Base-by-base conservation (phyloP, 1,140 invertebrate species). In the Rhopalosiphum padi region DNA sequence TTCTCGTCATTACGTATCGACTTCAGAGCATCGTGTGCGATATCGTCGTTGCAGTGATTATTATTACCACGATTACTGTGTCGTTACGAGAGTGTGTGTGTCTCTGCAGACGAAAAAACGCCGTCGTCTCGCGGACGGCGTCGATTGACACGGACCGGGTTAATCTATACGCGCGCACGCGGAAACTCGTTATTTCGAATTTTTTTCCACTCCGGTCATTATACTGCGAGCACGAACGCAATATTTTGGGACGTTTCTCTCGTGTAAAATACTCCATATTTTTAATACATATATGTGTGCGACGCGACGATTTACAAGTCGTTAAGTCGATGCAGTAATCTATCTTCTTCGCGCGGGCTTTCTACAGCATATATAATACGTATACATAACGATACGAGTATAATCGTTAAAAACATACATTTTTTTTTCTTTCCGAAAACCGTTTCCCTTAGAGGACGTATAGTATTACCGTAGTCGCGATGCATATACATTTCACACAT, bases 91-190 rank as follows among this genome's bases (percentile, higher is more conserved):
- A 9, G 43, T 41, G 41, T 41, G 41, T 41, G 9, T 46, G 9
- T 9, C 46, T 35, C 11, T 87, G 86, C 48, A 22, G 48, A 51
- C 48, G 88, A 55, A 55, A 55, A 41, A 53, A 89, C 35, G 21
- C 3, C 21, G 46, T 89, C 87, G 87, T 89, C 46, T 35, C 21
- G 22, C 46, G 48, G 11, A 15, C 48, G 8, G 88, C 1, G 88
- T 53, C n/a, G 88, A 89, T 89, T 89, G 88, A 89, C 88, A 55
- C 51, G 88, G 41, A 35, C 88, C 88, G 88, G 51, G 88, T 55
- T 89, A 89, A 89, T 89, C 22, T 89, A 22, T 23, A 35, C 51
- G 2, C 11, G 25, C 43, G n/a, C 37, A 87, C n/a, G 21, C 35
- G 48, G 8, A 89, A 35, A 88, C 30, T 77, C 15, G 25, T 86